Conservation (phyloP, 2,888 invertebrate species). For the Agonopterix subpropinquella region DNA sequence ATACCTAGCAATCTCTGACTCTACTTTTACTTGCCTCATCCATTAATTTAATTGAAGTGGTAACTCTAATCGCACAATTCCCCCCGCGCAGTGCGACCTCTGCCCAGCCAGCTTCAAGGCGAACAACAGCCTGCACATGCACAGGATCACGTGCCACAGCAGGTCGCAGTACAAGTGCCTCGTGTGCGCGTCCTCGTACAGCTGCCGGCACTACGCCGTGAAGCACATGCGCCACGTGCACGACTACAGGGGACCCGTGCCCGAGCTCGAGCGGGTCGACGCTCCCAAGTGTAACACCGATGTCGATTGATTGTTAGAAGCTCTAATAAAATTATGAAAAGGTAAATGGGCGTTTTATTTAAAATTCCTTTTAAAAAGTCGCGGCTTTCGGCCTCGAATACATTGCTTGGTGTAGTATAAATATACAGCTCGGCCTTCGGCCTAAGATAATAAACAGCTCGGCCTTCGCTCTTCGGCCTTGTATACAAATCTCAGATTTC, state of each 20-base stretch:
- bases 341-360: no score
- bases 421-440: no score
- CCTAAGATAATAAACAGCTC: no score
- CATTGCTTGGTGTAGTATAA: no score
- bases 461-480: no score
- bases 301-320: no score
- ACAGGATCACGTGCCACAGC: constrained; percentile 37
- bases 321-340: neutral
- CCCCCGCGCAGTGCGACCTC: constrained; percentile 36
- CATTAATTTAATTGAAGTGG: no score
- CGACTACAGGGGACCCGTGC: constrained; percentile 12
- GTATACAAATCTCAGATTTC: no score
- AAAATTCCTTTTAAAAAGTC: no score
- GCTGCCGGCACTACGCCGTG: constrained; percentile 35
- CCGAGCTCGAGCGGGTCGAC: neutral
- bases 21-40: no score
- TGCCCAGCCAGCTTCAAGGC: constrained; percentile 47
- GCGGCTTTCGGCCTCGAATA: no score
- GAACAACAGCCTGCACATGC: constrained; percentile 41
- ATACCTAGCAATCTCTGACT: no score
- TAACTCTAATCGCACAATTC: neutral
- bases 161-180: constrained; percentile 9
- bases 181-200: constrained; percentile 23
- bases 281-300: neutral
- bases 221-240: constrained; percentile 36